Evolutionary conservation across 2,797 vertebrate genomes (phyloP), one percentile per base, ranked within the genome.

Genomic region (Sebastes itinus): DNA sequence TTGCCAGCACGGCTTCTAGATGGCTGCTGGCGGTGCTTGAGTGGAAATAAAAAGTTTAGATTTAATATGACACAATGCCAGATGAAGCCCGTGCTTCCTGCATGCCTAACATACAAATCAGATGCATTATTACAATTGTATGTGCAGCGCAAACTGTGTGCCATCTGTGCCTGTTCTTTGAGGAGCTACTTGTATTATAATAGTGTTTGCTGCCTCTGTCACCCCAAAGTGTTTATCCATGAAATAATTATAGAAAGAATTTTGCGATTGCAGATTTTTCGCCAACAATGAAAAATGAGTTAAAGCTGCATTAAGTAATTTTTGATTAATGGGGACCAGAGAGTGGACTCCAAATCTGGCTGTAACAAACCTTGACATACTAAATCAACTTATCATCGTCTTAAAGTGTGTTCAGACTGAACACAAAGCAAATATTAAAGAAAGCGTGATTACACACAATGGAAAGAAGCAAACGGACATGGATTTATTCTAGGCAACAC

Each of bases 111-210:
- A 72, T 72, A 85, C 70, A 84, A 79, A 89, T 88, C 74, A 68
- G 70, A 78, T 66, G 65, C 80, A 83, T 85, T 89, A 76, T 84
- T 88, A 78, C 82, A 78, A 67, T 74, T 76, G 73, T 70, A 69
- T 72, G 62, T 79, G 71, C 67, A 75, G 75, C 2, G 18, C 65
- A 72, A 71, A 88, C 80, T 66, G 72, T 61, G 69, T 61, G 65
- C 87, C 89, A 84, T 89, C 87, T 90, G 85, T 81, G 76, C 61
- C 62, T 54, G 18, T 78, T 49, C 71, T 83, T 78, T 80, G 61
- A 79, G 33, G 38, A 84, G 63, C 46, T 61, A 23, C 73, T 81
- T 79, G 79, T 30, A 64, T 80, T 63, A 64, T 55, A 59, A 80
- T 14, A 60, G 32, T 11, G 46, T 76, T 77, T 66, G 69, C 66